phyloP scores from a whole-genome alignment of 2,888 invertebrate genomes.

The Caenorhabditis macrosperma region DNA sequence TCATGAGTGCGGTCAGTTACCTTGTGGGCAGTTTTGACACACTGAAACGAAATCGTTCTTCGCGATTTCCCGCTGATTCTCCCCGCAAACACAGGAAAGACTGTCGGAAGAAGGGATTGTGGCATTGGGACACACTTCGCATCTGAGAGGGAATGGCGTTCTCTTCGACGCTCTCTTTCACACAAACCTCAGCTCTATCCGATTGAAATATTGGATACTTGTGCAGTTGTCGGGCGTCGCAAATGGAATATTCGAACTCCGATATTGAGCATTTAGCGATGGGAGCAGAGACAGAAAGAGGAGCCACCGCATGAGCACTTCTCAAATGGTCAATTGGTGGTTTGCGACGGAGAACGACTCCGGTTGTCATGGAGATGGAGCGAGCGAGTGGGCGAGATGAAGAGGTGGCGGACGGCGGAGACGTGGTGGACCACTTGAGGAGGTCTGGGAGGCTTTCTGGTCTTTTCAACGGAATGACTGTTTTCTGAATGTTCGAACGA shows the following conservation, averaged over 20 bases:
- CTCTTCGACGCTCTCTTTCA: not conserved
- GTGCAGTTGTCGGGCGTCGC: constrained; percentile 36
- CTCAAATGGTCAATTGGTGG: not conserved
- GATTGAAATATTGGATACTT: constrained; percentile 39
- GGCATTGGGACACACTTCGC: constrained; percentile 51
- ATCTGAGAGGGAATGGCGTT: constrained; percentile 22
- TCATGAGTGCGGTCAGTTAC: not conserved
- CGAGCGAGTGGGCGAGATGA: not conserved
- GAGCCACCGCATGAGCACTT: not conserved
- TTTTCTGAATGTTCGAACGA: too few relatives aligned
- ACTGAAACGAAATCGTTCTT: constrained; percentile 20
- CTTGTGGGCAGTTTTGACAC: constrained; percentile 38
- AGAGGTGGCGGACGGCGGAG: not conserved
- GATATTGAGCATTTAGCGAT: constrained; percentile 7
- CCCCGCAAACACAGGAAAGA: constrained; percentile 22
- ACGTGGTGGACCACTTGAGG: not conserved
- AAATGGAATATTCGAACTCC: constrained; percentile 15
- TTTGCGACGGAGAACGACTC: not conserved
- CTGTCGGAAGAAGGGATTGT: constrained; percentile 35
- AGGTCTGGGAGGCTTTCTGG: not conserved
- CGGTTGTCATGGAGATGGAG: constrained; percentile 42
- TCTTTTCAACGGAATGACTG: not conserved
- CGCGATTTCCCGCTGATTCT: constrained; percentile 1
- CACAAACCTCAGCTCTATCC: constrained; percentile 38
- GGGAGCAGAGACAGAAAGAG: not conserved